These are phyloP conservation scores for Polymixis flavicincta DNA, from an alignment of 2,888 invertebrate species.

Conservation along the genomic window DNA sequence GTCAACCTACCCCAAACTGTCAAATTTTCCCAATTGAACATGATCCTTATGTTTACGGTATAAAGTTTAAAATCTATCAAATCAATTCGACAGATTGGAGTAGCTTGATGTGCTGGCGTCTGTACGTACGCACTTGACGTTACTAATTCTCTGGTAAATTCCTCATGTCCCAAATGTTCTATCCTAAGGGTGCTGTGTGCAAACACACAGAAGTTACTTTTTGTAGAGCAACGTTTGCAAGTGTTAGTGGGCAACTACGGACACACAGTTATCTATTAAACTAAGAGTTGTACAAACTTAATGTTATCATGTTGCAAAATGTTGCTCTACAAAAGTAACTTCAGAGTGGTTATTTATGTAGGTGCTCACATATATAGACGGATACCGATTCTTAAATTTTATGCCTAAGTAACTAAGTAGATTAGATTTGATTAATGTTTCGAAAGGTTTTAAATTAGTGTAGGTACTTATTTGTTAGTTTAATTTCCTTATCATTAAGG, in stretches of 20 bases:
- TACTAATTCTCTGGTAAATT: background rate
- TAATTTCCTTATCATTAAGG: constrained; percentile 43
- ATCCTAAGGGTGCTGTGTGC: background rate
- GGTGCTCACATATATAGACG: background rate
- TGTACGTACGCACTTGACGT: too few species aligned
- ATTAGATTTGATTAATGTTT: background rate
- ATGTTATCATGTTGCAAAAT: too few species aligned
- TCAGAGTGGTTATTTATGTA: background rate
- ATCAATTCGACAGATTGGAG: too few species aligned
- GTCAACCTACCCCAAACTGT: too few species aligned
- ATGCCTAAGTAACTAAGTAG: background rate
- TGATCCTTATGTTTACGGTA: too few species aligned
- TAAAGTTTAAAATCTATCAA: too few species aligned
- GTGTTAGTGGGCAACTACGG: background rate
- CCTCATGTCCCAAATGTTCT: background rate
- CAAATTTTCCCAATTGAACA: too few species aligned
- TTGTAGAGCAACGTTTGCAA: background rate
- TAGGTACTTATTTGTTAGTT: constrained; percentile 6
- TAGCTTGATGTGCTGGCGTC: too few species aligned
- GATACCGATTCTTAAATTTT: background rate
- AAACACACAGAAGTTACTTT: background rate
- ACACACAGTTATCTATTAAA: background rate
- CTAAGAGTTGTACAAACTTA: too few species aligned
- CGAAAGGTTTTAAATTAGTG: constrained; percentile 10
- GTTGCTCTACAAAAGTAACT: too few species aligned